Evolutionary conservation across 2,888 invertebrate genomes (phyloP).

Genomic region (Mesorhabditis spiculigera): DNA sequence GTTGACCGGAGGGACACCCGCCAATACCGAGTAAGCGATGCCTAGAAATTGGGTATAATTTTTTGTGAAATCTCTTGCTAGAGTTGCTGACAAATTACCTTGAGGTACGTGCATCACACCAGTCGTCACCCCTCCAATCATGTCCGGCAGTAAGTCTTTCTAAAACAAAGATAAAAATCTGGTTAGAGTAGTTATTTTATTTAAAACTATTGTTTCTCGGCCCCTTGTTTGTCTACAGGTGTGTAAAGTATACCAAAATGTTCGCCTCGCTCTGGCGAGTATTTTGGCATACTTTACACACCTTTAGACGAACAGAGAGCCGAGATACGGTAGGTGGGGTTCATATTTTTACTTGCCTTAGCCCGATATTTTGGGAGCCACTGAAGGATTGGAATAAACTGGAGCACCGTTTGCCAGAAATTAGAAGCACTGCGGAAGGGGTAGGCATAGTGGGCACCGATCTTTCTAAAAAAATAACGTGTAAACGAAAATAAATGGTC

Average conservation of each 20-base stretch:
- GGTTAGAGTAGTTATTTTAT: too few relatives aligned
- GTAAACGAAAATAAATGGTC: too few relatives aligned
- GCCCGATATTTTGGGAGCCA: constrained; percentile 16
- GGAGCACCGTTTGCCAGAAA: constrained; percentile 8
- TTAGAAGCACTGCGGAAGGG: neutral
- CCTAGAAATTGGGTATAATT: constrained; percentile 42
- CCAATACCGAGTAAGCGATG: constrained; percentile 64
- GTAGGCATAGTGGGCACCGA: too few relatives aligned
- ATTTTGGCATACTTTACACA: too few relatives aligned
- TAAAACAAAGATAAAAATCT: neutral
- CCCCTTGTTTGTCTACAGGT: too few relatives aligned
- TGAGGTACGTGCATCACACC: constrained; percentile 20
- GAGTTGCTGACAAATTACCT: constrained; percentile 6
- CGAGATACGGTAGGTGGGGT: too few relatives aligned
- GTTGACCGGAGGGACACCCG: constrained; percentile 61
- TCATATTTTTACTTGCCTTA: neutral
- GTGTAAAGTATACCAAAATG: too few relatives aligned
- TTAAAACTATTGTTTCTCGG: too few relatives aligned
- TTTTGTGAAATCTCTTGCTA: neutral
- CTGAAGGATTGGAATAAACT: constrained; percentile 14
- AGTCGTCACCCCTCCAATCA: constrained; percentile 17
- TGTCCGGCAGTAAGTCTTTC: constrained; percentile 5
- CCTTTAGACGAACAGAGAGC: too few relatives aligned
- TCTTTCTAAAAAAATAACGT: neutral
- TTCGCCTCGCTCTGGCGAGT: too few relatives aligned